Conservation (phyloP, 2,888 invertebrate species). For the Xylota segnis region DNA sequence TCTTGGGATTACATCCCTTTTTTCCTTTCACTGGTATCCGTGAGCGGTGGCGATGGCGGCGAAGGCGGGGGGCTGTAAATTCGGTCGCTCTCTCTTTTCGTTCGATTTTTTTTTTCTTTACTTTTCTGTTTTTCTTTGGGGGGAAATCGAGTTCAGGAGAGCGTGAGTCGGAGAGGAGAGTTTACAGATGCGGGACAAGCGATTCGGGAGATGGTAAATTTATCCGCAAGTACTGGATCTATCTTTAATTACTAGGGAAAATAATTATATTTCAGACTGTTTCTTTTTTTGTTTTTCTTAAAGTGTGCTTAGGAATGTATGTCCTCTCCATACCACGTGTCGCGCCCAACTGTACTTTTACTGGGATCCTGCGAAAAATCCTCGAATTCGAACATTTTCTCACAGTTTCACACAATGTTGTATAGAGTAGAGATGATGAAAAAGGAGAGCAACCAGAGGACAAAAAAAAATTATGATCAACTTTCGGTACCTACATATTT, state of each 20-base stretch:
- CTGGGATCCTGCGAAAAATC: constrained; percentile 77
- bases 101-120: constrained; percentile 35
- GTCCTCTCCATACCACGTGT: constrained; percentile 79
- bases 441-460: constrained; percentile 71
- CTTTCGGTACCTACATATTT: constrained; percentile 73
- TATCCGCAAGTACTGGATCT: constrained; percentile 16
- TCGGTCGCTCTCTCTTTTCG: constrained; percentile 70
- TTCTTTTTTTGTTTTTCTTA: constrained; percentile 18
- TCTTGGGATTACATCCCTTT: constrained; percentile 75
- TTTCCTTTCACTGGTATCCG: constrained; percentile 72
- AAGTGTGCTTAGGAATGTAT: constrained; percentile 64
- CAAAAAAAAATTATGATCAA: constrained; percentile 75
- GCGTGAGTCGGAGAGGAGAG: constrained; percentile 51
- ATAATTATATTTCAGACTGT: constrained; percentile 32
- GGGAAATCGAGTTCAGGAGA: constrained; percentile 49
- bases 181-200: constrained; percentile 26
- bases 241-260: constrained; percentile 25
- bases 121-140: constrained; percentile 2
- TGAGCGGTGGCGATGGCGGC: constrained; percentile 23
- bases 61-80: constrained; percentile 58
- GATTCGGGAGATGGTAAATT: constrained; percentile 25
- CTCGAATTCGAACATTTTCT: constrained; percentile 76
- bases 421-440: constrained; percentile 45
- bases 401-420: constrained; percentile 61
- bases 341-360: constrained; percentile 79